These are phyloP conservation scores for Macrocentrus cingulum DNA, from an alignment of 1,140 invertebrate species.

Conservation along the genomic window DNA sequence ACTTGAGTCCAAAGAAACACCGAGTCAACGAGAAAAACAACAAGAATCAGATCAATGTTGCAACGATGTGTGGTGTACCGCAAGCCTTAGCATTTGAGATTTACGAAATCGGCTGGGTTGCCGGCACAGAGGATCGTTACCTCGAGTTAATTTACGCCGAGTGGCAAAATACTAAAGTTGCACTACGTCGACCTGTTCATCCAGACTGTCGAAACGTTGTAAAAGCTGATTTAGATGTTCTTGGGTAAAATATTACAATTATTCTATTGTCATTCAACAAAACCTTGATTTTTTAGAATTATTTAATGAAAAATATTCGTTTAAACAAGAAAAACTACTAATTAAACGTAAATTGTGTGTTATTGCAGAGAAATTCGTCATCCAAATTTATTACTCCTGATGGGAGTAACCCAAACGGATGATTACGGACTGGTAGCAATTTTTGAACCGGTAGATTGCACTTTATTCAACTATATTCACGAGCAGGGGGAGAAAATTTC, in stretches of 20 bases:
- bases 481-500: constrained; percentile 41
- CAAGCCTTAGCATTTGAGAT: constrained; percentile 36
- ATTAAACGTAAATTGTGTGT: constrained; percentile 14
- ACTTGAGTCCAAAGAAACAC: constrained; percentile 32
- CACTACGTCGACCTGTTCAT: constrained; percentile 39
- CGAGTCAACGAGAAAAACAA: constrained; percentile 24
- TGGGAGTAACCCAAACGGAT: constrained; percentile 40
- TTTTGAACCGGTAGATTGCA: constrained; percentile 44
- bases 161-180: constrained; percentile 44
- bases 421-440: constrained; percentile 43
- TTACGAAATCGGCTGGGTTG: constrained; percentile 43
- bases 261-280: neutral
- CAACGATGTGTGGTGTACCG: constrained; percentile 36
- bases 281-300: constrained; percentile 11
- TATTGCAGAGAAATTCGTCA: constrained; percentile 43
- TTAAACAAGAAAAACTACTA: too few species aligned
- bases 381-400: constrained; percentile 42
- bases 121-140: constrained; percentile 45
- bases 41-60: constrained; percentile 15
- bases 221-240: constrained; percentile 41
- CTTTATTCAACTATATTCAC: constrained; percentile 45
- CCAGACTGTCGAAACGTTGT: constrained; percentile 37
- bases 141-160: constrained; percentile 43
- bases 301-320: neutral
- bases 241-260: constrained; percentile 33